A percentile compares a stretch with the other conserved stretches of the same genome.
phyloP scores from a whole-genome alignment of 2,888 invertebrate genomes.

The Eristalinus sepulchralis region DNA sequence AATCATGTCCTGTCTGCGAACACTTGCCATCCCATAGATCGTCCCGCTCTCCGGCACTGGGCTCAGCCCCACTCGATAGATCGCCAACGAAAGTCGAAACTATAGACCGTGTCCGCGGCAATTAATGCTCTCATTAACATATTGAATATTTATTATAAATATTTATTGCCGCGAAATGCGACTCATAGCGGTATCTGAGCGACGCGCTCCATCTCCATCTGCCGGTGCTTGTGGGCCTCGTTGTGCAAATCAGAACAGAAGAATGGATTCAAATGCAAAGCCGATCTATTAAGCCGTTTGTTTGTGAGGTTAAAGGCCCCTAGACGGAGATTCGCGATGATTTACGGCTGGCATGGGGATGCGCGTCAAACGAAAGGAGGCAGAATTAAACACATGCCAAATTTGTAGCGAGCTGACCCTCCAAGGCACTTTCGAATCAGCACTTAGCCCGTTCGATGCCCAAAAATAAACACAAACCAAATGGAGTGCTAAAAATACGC shows the following conservation, averaged over 20 bases:
- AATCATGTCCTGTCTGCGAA: slow-evolving; percentile 8
- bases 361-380: neutral
- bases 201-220: neutral
- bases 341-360: neutral
- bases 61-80: slow-evolving; percentile 17
- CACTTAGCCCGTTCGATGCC: neutral
- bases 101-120: slow-evolving; percentile 30
- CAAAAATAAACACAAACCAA: slow-evolving; percentile 31
- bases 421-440: neutral
- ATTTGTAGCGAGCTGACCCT: neutral
- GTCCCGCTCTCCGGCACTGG: neutral
- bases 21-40: neutral
- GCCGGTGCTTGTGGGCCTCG: neutral
- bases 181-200: slow-evolving; percentile 13
- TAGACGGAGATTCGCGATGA: neutral
- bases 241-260: slow-evolving; percentile 6
- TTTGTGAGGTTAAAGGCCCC: slow-evolving; percentile 31
- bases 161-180: slow-evolving; percentile 19
- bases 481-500: slow-evolving; percentile 40
- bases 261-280: slow-evolving; percentile 1
- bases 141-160: slow-evolving; percentile 40
- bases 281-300: neutral
- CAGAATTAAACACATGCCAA: neutral
- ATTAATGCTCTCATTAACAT: slow-evolving; percentile 50
- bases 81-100: slow-evolving; percentile 20